Base-by-base conservation (phyloP, 1,140 invertebrate species). In the Papilio dardanus region DNA sequence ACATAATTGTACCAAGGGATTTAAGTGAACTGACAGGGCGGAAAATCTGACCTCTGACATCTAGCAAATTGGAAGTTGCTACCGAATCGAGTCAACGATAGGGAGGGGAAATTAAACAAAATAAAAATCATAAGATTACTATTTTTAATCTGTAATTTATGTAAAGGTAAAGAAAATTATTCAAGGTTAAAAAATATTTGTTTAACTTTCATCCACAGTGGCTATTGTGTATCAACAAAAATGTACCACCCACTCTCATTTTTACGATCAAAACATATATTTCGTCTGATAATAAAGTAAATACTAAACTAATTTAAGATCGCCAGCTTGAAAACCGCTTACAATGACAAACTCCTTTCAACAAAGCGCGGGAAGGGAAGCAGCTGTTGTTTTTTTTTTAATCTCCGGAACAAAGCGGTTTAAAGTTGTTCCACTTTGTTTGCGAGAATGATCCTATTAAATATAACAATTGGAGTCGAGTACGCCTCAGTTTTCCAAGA, bases 301-400 rank as follows among this genome's bases (percentile, higher is more conserved):
- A 28, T 54, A 21, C 21, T 54, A 24, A 10, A 54, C 12, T 24
- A 7, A 62, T 28, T 21, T 54, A 24, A 65, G 62, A 35, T 12
- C n/a, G 62, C 33, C 35, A 37, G 31, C 67, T 40, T 24, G 19
- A 69, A 69, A 69, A 69, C 31, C 67, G 67, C 67, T 40, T 24
- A 69, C 35, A 37, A 69, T 40, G 62, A 65, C 28, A 19, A n/a
- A 21, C n/a, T 40, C 66, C 31, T 68, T 68, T 68, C 66, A 68
- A 40, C 66, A 68, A 21, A 68, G 66, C 62, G 31, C 31, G 33
- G 3, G 31, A 40, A 24, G 19, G 10, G 19, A 69, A 40, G 67
- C 67, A 69, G 67, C 67, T 69, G 67, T 69, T 69, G 21, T 40
- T 69, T 40, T 67, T 67, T 67, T 67, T 35, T 16, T 30, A 67